Evolutionary conservation across 1,140 invertebrate genomes (phyloP).

Genomic region (Drosophila kikkawai): DNA sequence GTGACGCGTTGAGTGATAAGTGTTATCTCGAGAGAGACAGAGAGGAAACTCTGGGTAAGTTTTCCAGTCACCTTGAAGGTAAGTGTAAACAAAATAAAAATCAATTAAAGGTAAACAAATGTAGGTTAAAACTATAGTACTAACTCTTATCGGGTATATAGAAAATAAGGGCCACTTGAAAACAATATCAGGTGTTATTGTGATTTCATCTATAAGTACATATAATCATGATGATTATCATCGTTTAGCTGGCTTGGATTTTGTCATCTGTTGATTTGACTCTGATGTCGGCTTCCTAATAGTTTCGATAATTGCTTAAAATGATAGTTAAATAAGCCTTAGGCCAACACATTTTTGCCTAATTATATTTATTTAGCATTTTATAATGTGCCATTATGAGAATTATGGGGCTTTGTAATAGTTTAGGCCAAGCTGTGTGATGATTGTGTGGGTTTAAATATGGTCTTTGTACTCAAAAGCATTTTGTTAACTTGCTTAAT

Average conservation of each 20-base stretch:
- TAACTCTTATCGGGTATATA: conserved; percentile 16
- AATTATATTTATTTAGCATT: conserved; percentile 20
- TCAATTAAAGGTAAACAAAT: neutral
- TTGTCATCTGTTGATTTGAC: conserved; percentile 14
- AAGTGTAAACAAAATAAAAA: conserved; percentile 21
- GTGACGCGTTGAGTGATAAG: conserved; percentile 27
- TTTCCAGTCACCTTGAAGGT: conserved; percentile 35
- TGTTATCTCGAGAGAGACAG: conserved; percentile 26
- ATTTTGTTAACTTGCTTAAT: conserved; percentile 1
- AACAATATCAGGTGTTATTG: neutral
- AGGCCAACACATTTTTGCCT: neutral
- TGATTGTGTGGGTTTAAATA: conserved; percentile 4
- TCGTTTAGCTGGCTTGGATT: neutral
- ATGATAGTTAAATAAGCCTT: neutral
- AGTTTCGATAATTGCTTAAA: conserved; percentile 17
- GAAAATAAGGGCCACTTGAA: conserved; percentile 15
- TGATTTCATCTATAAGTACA: neutral
- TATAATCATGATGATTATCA: conserved; percentile 7
- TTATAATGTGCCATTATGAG: conserved; percentile 9
- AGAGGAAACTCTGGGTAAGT: conserved; percentile 34
- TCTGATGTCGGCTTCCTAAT: conserved; percentile 1
- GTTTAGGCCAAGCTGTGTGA: conserved; percentile 5
- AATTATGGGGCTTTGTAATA: conserved; percentile 8
- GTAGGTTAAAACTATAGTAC: neutral
- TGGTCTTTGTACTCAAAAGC: neutral